Evolutionary conservation across 2,888 invertebrate species (phyloP), one percentile per base, ranked within the genome.

Genomic region (Proisotoma minuta): DNA sequence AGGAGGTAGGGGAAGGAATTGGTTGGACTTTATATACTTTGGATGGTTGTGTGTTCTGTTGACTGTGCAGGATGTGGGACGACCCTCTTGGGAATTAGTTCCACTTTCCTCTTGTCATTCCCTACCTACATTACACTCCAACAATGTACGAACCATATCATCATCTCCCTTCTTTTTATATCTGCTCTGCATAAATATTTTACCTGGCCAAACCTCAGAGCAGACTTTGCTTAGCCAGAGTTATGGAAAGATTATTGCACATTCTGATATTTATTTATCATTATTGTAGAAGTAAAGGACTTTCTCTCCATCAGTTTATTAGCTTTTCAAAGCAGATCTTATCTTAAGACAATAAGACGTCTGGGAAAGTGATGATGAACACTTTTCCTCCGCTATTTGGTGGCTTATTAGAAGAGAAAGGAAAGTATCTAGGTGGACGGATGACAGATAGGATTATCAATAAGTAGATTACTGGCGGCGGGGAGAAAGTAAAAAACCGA

Each of bases 371-470:
- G 56, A 40, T 23, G 34, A 56, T 39, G 28, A 10, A 12, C 22
- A 50, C 28, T 58, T 18, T 1, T 51, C 23, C 26, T 20, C 27
- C 24, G 52, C 10, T 18, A 5, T 59, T 22, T 34, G 28, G 27
- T 47, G 43, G 18, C 51, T 48, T 52, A 43, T 40, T 47, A 34
- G 34, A 34, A 34, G 15, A 10, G 34, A 34, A 15, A 15, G 15
- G 34, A 34, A 34, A 34, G 34, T 34, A 34, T n/a, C n/a, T 28
- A 8, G 57, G 29, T 54, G 62, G 62, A 65, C 50, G 61, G 65
- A 62, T 62, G 65, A 65, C 65, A 65, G 62, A 60, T 59, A 62
- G 62, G 65, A 65, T 65, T 65, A 65, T 65, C 62, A 65, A 62
- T 65, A 65, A 65, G 65, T 65, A 65, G 65, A 65, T 65, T 65